These are phyloP conservation scores for Harpagus bidentatus DNA, from an alignment of 2,113 vertebrate species.

Conservation along the genomic window DNA sequence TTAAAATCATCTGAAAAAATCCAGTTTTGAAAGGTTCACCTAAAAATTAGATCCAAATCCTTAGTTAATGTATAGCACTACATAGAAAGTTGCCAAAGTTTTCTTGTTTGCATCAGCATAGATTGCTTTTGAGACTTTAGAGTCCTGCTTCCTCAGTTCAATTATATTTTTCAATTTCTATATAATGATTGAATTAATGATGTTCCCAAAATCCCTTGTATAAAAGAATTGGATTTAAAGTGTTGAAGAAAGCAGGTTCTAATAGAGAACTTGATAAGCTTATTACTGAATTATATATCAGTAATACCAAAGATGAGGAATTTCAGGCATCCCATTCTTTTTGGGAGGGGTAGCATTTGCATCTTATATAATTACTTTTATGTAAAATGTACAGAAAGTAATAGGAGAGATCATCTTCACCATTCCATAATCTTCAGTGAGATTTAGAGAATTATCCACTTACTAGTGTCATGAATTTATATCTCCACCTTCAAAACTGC, in stretches of 20 bases:
- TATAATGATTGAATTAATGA: not conserved
- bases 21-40: not conserved
- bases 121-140: not conserved
- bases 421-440: not conserved
- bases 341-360: not conserved
- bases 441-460: not conserved
- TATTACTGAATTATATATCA: constrained; percentile 29
- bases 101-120: constrained; percentile 6
- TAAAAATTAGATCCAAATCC: not conserved
- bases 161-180: not conserved
- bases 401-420: not conserved
- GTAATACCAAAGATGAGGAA: not conserved
- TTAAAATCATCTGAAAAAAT: not conserved
- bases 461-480: not conserved
- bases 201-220: not conserved
- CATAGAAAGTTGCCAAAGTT: not conserved
- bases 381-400: not conserved
- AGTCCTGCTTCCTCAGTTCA: not conserved
- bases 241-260: not conserved
- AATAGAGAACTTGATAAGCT: not conserved
- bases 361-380: not conserved
- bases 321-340: not conserved
- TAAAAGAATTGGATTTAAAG: constrained; percentile 6
- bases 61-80: not conserved
- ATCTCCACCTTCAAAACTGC: not conserved